A percentile compares a stretch with the other conserved stretches of the same genome.
phyloP scores from a whole-genome alignment of 2,113 vertebrate genomes.

The Polypterus bichir region DNA sequence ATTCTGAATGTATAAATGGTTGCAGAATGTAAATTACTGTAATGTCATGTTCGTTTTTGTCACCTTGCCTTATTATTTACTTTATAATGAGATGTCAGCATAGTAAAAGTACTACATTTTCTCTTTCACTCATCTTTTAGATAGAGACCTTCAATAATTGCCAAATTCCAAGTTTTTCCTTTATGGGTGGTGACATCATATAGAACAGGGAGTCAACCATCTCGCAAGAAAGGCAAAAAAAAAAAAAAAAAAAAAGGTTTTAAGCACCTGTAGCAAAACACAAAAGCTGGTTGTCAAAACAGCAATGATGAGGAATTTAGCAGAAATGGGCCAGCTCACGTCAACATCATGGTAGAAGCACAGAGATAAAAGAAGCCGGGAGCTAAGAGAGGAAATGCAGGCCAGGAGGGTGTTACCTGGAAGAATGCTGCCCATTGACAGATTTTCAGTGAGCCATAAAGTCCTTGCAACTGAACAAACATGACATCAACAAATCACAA shows the following conservation, averaged over 20 bases:
- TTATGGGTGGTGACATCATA: conserved; percentile 45
- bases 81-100: too few relatives aligned
- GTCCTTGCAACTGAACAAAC: conserved; percentile 27
- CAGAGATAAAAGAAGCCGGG: conserved; percentile 39
- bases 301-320: conserved; percentile 42
- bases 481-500: background rate
- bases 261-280: conserved; percentile 54
- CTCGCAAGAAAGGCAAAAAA: conserved; percentile 14
- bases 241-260: conserved; percentile 17
- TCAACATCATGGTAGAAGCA: conserved; percentile 34
- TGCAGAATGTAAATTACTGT: too few relatives aligned
- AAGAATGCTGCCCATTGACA: conserved; percentile 40
- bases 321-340: conserved; percentile 53
- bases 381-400: conserved; percentile 47
- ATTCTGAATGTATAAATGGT: too few relatives aligned
- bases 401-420: conserved; percentile 42
- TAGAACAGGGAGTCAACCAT: conserved; percentile 31
- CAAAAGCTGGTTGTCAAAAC: conserved; percentile 48
- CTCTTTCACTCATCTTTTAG: too few relatives aligned
- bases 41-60: too few relatives aligned
- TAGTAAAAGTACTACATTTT: too few relatives aligned
- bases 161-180: conserved; percentile 21
- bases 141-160: too few relatives aligned
- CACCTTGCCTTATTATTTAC: too few relatives aligned
- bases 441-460: conserved; percentile 45